These are phyloP conservation scores for mouse (Mus musculus) DNA, from an alignment of 2,113 vertebrate genomes.

Conservation along the genomic window GRCm39 chr9:48676001-48676500, in stretches of 20 bases:
- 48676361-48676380: background rate
- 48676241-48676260: background rate
- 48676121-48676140: constrained; percentile 58
- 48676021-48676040: constrained; percentile 91
- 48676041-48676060: constrained; percentile 97
- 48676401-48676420: background rate
- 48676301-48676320: background rate
- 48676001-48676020: constrained; percentile 98
- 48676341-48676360: background rate
- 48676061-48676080: constrained; percentile 88
- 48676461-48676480: background rate
- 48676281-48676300: background rate
- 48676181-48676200: constrained; percentile 34
- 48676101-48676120: constrained; percentile 85
- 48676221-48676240: background rate
- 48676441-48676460: background rate
- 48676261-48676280: background rate
- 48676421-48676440: background rate
- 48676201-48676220: background rate
- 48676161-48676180: accelerated
- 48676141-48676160: background rate
- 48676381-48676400: background rate
- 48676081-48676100: constrained; percentile 87
- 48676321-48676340: background rate
- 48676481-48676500: background rate